These are phyloP conservation scores for Xestoiulus laeticollis DNA, from an alignment of 2,888 invertebrate species.

Conservation along the genomic window DNA sequence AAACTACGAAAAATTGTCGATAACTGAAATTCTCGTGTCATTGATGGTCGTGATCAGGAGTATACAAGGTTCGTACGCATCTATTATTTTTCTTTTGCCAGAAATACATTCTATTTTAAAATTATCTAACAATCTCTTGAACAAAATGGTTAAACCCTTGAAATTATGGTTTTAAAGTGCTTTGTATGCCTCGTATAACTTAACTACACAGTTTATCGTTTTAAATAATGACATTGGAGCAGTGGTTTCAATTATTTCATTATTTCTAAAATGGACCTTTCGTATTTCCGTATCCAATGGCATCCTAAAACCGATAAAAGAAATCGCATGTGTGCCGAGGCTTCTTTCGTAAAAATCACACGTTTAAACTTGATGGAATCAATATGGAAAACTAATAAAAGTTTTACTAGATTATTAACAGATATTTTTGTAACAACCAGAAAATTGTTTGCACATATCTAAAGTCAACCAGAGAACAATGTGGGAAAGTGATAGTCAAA, in stretches of 20 bases:
- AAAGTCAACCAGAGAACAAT: constrained; percentile 51
- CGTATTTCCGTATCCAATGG: neutral
- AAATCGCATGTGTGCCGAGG: neutral
- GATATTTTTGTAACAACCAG: constrained; percentile 49
- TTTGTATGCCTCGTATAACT: too few relatives aligned
- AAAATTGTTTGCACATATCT: constrained; percentile 47
- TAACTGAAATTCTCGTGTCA: neutral
- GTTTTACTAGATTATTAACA: constrained; percentile 49
- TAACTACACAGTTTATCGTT: too few relatives aligned
- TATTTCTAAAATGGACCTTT: too few relatives aligned
- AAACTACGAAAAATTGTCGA: neutral
- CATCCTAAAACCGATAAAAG: neutral
- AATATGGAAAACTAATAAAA: constrained; percentile 47
- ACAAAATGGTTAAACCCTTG: too few relatives aligned
- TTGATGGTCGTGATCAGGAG: too few relatives aligned
- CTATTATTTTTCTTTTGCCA: too few relatives aligned
- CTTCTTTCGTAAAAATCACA: constrained; percentile 5
- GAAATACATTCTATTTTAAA: neutral
- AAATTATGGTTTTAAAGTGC: too few relatives aligned
- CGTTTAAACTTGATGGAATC: constrained; percentile 28
- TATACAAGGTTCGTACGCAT: neutral
- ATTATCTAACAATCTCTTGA: too few relatives aligned
- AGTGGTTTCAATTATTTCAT: too few relatives aligned
- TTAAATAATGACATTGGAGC: too few relatives aligned
- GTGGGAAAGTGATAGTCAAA: constrained; percentile 49